phyloP scores from a whole-genome alignment of 2,888 invertebrate species.

The Anoplius nigerrimus region DNA sequence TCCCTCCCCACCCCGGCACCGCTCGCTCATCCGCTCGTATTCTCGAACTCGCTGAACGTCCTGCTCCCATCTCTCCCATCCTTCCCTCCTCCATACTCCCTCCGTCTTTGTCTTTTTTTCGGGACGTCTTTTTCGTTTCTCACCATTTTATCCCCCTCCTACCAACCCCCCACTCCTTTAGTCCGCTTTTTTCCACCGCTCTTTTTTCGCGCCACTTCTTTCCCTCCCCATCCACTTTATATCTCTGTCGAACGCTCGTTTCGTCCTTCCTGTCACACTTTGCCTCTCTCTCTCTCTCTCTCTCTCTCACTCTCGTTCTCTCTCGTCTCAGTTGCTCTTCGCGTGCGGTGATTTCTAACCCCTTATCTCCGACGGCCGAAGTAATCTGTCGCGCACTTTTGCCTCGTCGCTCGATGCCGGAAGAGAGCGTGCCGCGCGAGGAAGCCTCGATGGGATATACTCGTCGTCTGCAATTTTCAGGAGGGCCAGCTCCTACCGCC shows the following conservation, averaged over 20 bases:
- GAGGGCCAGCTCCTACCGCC: slow-evolving; percentile 14
- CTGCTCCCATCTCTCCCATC: not conserved
- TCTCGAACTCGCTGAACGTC: not conserved
- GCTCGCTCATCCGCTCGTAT: not conserved
- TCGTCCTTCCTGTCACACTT: not conserved
- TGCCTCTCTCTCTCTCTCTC: not conserved
- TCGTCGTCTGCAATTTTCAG: slow-evolving; percentile 29
- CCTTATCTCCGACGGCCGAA: slow-evolving; percentile 4
- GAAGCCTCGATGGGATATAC: slow-evolving; percentile 19
- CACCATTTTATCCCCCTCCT: not conserved
- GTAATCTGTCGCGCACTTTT: slow-evolving; percentile 31
- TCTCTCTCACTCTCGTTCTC: not conserved
- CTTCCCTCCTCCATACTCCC: not conserved
- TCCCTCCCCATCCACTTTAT: not conserved
- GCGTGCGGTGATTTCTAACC: not conserved
- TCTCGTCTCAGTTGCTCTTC: not conserved
- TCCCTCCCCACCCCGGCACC: not conserved
- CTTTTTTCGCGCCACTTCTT: not conserved
- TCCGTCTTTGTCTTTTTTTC: not conserved
- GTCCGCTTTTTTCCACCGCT: not conserved
- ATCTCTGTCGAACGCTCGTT: not conserved
- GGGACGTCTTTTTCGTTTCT: not conserved
- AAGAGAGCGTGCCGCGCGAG: not conserved
- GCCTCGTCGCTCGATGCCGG: slow-evolving; percentile 12
- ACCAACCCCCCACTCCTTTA: not conserved